Base-by-base conservation (phyloP, 2,797 vertebrate species). In the Anolis apletophallus region DNA sequence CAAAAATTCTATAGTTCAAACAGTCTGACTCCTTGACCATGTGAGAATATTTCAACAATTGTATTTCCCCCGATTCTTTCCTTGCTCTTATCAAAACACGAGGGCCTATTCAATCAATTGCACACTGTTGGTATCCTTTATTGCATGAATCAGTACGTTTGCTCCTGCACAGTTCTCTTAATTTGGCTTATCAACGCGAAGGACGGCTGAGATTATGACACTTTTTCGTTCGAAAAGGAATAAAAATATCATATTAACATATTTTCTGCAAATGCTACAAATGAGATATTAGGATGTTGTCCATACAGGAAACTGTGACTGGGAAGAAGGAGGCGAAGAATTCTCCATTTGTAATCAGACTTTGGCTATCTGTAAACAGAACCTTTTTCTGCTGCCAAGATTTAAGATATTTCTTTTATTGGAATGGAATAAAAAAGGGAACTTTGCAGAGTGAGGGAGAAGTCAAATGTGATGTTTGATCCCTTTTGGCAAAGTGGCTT, bases 21-120 rank as follows among this genome's bases (percentile, higher is more conserved):
- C 68, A 61, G 34, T 83, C 55, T 79, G n/a, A 50, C 21, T 83
- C 36, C 59, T 36, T 80, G n/a, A 68, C 32, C 26, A 61, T 59
- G 34, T 89, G 81, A 82, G 57, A 88, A 93, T 91, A 87, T 95
- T 93, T 91, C 91, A 94, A 93, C 94, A 90, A 36, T 91, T 80
- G 52, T 88, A 87, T 89, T 93, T 87, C 90, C 71, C 93, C 72
- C 94, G 90, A 79, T 77, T 87, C 0, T 3, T 3, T 88, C 81
- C 89, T 80, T 87, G 71, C 84, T 87, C 90, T 90, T 85, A 74
- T 91, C 84, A 85, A 94, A 74, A 64, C 77, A 77, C 79, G 50
- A 86, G 74, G 26, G 80, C 81, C 69, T 90, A 90, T 92, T 92
- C 80, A 26, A n/a, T 88, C 85, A 57, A 32, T 64, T 71, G 1